A percentile compares a stretch with the other conserved stretches of the same genome.
Conservation (phyloP, 53 echinoderm and acorn worm genomes). For the Henricia sp. region DNA sequence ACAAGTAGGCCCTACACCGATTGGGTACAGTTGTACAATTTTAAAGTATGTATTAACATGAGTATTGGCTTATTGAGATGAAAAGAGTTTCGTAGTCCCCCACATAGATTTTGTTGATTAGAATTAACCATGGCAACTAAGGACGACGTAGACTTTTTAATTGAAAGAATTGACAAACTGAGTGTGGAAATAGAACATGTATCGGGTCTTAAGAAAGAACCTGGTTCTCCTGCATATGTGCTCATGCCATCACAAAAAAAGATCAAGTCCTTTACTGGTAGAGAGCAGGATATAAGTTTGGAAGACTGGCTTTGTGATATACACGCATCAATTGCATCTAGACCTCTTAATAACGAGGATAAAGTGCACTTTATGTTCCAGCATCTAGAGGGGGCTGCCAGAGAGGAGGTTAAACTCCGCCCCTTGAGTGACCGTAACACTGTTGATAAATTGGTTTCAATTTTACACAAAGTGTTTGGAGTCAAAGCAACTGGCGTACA, state of each 20-base stretch:
- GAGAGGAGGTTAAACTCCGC: constrained; percentile 18
- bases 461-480: constrained; percentile 24
- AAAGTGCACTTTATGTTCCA: constrained; percentile 44
- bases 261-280: constrained; percentile 25
- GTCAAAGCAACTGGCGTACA: constrained; percentile 23
- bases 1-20: too few relatives aligned
- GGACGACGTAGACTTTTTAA: not conserved
- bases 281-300: not conserved
- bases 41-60: too few relatives aligned
- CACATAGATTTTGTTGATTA: not conserved
- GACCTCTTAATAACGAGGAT: constrained; percentile 30
- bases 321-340: constrained; percentile 30
- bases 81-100: too few relatives aligned
- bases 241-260: constrained; percentile 28
- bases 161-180: not conserved
- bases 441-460: constrained; percentile 3
- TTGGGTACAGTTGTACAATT: too few relatives aligned
- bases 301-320: constrained; percentile 37
- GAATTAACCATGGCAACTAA: not conserved
- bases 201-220: not conserved
- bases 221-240: not conserved
- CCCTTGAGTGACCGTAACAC: not conserved
- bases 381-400: constrained; percentile 29
- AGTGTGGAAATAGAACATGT: not conserved
- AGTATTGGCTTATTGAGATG: too few relatives aligned